Evolutionary conservation across 2,888 invertebrate species (phyloP).

Genomic region (Pyrocoelia pectoralis): DNA sequence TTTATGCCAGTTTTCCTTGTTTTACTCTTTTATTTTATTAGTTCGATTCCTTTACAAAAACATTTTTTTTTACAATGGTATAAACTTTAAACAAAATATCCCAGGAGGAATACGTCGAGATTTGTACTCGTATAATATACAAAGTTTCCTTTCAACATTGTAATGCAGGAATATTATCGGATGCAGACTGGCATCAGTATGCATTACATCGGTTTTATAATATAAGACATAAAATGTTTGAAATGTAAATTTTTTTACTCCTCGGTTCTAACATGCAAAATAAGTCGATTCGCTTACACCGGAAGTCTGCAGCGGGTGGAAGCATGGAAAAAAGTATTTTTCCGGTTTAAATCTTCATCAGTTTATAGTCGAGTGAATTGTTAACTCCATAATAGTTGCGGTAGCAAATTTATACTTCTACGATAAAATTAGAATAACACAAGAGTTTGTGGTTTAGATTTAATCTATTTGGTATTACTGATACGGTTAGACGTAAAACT

Average conservation of each 20-base stretch:
- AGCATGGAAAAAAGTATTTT: conserved; percentile 51
- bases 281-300: conserved; percentile 49
- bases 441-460: conserved; percentile 4
- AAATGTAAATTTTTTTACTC: conserved; percentile 51
- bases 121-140: conserved; percentile 14
- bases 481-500: not conserved
- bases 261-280: conserved; percentile 52
- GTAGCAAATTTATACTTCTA: conserved; percentile 18
- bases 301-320: conserved; percentile 52
- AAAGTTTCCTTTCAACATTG: conserved; percentile 25
- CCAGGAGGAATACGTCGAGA: too few species aligned
- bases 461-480: not conserved
- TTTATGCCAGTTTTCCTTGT: conserved; percentile 33
- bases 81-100: not conserved
- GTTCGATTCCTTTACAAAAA: conserved; percentile 14
- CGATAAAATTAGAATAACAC: conserved; percentile 23
- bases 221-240: conserved; percentile 46
- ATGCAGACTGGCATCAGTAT: conserved; percentile 37
- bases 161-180: conserved; percentile 21
- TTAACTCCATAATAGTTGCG: conserved; percentile 34
- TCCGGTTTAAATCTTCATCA: conserved; percentile 55
- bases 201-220: conserved; percentile 41
- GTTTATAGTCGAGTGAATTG: conserved; percentile 50
- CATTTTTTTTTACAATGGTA: conserved; percentile 9
- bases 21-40: conserved; percentile 13